Percentiles rank a stretch among this genome's conserved stretches.
Conservation (phyloP, 2,113 vertebrate species). For the Oryzias celebensis region DNA sequence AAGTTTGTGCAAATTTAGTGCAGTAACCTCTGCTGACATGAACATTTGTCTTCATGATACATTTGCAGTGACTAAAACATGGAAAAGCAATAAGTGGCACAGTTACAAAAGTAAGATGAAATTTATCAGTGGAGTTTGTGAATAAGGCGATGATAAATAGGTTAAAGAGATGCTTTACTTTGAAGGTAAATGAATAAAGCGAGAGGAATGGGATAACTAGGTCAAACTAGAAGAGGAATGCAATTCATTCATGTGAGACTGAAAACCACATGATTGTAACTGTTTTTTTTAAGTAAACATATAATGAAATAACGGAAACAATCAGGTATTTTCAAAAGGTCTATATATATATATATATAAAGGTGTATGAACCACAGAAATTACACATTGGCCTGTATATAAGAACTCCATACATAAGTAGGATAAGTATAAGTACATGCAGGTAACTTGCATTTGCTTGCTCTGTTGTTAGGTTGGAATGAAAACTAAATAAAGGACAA, state of each 20-base stretch:
- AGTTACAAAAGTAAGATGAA: conserved; percentile 61
- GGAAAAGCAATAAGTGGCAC: conserved; percentile 64
- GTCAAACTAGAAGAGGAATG: conserved; percentile 45
- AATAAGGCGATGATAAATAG: conserved; percentile 58
- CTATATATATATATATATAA: neutral
- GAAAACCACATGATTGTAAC: too few relatives aligned
- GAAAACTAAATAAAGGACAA: conserved; percentile 51
- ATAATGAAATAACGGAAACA: conserved; percentile 9
- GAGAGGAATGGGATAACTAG: conserved; percentile 40
- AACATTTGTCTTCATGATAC: conserved; percentile 63
- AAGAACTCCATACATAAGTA: neutral
- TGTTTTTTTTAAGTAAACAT: conserved; percentile 8
- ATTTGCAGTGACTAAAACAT: conserved; percentile 46
- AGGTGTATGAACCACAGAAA: neutral
- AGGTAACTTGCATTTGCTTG: conserved; percentile 23
- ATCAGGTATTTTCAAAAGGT: neutral
- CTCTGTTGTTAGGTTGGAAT: conserved; percentile 1
- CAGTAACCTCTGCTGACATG: conserved; percentile 56
- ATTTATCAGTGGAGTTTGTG: conserved; percentile 51
- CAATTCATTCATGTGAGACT: too few relatives aligned
- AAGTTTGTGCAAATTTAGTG: conserved; percentile 56
- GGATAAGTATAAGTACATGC: conserved; percentile 18
- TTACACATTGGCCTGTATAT: neutral
- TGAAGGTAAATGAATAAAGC: conserved; percentile 58
- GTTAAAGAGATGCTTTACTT: conserved; percentile 62